These are phyloP conservation scores for Taurulus bubalis DNA, from an alignment of 2,113 vertebrate species.

Conservation along the genomic window DNA sequence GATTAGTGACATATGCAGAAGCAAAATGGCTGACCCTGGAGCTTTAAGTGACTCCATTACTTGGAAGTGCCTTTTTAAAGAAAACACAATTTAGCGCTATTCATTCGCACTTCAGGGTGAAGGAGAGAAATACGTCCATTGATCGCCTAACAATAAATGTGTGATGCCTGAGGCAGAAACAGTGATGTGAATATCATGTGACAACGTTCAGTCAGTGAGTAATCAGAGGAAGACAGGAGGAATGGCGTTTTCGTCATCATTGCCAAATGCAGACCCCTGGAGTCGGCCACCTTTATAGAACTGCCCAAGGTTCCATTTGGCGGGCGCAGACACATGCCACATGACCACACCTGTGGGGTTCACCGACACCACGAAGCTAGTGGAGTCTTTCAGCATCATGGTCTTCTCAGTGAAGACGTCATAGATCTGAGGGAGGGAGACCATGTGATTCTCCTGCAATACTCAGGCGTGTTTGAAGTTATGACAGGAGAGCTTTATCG, in stretches of 20 bases:
- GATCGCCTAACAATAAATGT: neutral
- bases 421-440: constrained; percentile 73
- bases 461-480: neutral
- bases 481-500: neutral
- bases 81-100: neutral
- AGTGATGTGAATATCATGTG: accelerated
- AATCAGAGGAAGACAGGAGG: constrained; percentile 58
- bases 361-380: constrained; percentile 87
- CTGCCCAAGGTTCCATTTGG: neutral
- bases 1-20: neutral
- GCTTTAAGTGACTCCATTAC: neutral
- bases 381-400: constrained; percentile 74
- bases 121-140: neutral
- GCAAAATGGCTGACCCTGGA: constrained; percentile 15
- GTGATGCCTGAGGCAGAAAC: neutral
- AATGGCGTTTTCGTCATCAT: constrained; percentile 31
- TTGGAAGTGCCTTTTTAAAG: neutral
- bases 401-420: constrained; percentile 81
- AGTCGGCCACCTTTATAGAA: constrained; percentile 10
- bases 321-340: constrained; percentile 89
- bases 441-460: neutral
- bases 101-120: neutral
- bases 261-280: neutral
- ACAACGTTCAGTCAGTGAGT: neutral
- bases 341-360: constrained; percentile 95